Percentiles rank a stretch among this genome's conserved stretches.
Evolutionary conservation across 1,140 invertebrate species (phyloP).

Genomic region (Drosophila malerkotliana): DNA sequence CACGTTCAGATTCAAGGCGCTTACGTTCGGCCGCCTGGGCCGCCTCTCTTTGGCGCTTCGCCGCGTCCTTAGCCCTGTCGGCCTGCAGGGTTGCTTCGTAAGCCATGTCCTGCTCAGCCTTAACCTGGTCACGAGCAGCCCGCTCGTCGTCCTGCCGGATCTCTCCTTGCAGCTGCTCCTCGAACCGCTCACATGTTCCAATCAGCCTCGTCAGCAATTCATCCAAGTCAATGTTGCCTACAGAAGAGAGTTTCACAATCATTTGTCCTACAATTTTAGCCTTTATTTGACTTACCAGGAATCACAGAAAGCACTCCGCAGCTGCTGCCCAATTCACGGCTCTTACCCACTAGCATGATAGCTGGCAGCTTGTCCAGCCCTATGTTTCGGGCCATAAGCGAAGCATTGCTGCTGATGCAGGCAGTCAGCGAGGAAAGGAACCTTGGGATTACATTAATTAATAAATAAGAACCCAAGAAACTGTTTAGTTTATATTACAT

Average conservation of each 20-base stretch:
- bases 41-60: slow-evolving; percentile 89
- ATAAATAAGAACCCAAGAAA: not conserved
- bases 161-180: slow-evolving; percentile 91
- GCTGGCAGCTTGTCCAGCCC: slow-evolving; percentile 93
- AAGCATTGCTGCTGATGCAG: slow-evolving; percentile 87
- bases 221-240: slow-evolving; percentile 91
- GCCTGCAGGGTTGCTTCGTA: slow-evolving; percentile 95
- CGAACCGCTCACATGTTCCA: slow-evolving; percentile 93
- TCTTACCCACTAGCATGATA: slow-evolving; percentile 94
- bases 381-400: slow-evolving; percentile 92
- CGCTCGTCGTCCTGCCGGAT: slow-evolving; percentile 94
- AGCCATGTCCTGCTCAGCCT: slow-evolving; percentile 96
- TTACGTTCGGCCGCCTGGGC: slow-evolving; percentile 88
- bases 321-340: slow-evolving; percentile 90
- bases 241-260: not conserved
- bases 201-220: slow-evolving; percentile 94
- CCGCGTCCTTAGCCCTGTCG: slow-evolving; percentile 95
- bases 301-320: slow-evolving; percentile 92
- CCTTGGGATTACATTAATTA: slow-evolving; percentile 79
- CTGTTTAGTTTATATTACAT: slow-evolving; percentile 85
- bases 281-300: slow-evolving; percentile 58
- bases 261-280: too few relatives aligned
- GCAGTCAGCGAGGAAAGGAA: slow-evolving; percentile 88
- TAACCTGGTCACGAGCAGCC: slow-evolving; percentile 93
- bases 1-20: slow-evolving; percentile 88